Conservation (phyloP, 2,113 vertebrate species). For the Pelecanoides urinatrix region DNA sequence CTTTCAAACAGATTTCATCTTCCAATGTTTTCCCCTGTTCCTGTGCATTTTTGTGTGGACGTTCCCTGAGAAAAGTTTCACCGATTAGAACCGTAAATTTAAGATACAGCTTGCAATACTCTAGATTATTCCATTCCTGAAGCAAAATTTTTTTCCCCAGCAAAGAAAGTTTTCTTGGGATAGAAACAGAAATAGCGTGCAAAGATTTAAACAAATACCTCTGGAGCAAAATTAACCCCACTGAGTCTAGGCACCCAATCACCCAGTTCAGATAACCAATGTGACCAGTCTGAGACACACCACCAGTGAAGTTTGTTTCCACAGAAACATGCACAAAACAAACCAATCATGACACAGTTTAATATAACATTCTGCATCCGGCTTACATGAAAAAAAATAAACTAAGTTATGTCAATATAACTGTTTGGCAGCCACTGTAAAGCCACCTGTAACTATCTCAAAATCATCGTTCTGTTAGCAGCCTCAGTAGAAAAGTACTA, state of each 20-base stretch:
- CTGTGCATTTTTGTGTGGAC: neutral
- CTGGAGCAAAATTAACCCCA: neutral
- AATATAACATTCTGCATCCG: neutral
- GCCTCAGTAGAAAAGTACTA: neutral
- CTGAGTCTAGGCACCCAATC: neutral
- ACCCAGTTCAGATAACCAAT: neutral
- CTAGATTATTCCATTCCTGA: neutral
- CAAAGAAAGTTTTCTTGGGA: neutral
- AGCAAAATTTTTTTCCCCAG: neutral
- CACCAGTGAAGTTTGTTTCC: neutral
- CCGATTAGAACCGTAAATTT: neutral
- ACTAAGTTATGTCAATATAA: neutral
- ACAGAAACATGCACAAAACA: neutral
- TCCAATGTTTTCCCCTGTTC: neutral
- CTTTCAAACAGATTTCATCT: neutral
- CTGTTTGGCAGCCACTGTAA: too few species aligned
- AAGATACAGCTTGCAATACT: neutral
- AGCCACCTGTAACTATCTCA: too few species aligned
- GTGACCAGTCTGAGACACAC: neutral
- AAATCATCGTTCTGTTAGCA: neutral
- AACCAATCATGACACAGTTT: neutral
- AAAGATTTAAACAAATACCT: neutral
- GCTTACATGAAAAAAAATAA: neutral
- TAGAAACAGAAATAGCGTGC: neutral
- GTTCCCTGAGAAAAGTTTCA: neutral